A percentile compares a stretch with the other conserved stretches of the same genome.
Conservation (phyloP, 2,888 invertebrate genomes). For the Pammene fasciana region DNA sequence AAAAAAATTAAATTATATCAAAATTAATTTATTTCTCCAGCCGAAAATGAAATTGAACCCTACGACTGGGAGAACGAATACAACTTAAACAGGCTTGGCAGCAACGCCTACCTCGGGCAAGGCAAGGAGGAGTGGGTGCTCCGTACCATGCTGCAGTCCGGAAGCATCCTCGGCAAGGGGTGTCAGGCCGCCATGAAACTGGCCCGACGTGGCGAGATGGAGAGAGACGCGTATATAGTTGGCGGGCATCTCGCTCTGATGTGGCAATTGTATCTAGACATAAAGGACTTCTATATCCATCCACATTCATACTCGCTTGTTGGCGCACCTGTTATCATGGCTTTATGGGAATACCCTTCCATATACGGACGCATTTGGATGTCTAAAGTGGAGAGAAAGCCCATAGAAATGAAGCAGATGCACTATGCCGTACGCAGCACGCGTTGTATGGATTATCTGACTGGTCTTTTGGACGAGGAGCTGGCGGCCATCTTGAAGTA, state of each 20-base stretch:
- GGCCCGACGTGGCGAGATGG: constrained; percentile 60
- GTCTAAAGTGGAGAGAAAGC: constrained; percentile 61
- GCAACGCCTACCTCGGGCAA: constrained; percentile 68
- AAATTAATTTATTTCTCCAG: no score
- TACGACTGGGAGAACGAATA: constrained; percentile 75
- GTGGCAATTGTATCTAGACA: constrained; percentile 76
- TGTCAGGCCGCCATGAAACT: constrained; percentile 77
- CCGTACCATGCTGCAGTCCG: constrained; percentile 71
- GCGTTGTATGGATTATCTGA: constrained; percentile 69
- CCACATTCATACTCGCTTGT: constrained; percentile 73
- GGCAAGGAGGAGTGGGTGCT: constrained; percentile 73
- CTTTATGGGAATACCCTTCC: constrained; percentile 75
- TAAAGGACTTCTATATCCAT: constrained; percentile 74
- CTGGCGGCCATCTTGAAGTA: constrained; percentile 63
- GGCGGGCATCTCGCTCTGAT: constrained; percentile 73
- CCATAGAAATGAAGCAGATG: constrained; percentile 66
- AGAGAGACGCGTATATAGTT: constrained; percentile 67
- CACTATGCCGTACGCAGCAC: constrained; percentile 71
- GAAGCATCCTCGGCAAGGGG: constrained; percentile 74
- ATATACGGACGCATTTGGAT: constrained; percentile 68
- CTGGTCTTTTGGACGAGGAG: constrained; percentile 66
- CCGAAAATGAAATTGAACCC: constrained; percentile 50
- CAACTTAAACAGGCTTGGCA: constrained; percentile 68
- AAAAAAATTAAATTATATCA: no score
- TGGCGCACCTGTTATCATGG: constrained; percentile 68